Evolutionary conservation across 2,888 invertebrate species (phyloP).

Genomic region (Pammene fasciana): DNA sequence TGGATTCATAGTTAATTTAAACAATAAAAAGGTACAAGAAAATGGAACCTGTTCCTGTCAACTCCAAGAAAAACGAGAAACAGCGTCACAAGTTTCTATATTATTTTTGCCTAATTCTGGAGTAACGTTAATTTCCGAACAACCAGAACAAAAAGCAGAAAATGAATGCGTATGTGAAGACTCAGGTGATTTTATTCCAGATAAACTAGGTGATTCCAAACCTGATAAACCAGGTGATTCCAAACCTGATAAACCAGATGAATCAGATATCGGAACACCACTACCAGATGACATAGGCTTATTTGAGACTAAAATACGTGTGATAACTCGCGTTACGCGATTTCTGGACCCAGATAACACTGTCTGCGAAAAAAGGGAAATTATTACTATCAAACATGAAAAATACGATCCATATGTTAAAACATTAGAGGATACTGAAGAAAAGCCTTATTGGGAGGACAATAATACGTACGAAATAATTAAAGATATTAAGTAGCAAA

Average conservation of each 20-base stretch:
- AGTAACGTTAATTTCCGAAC: not conserved
- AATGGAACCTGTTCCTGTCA: not conserved
- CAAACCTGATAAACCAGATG: too few species aligned
- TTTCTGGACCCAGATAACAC: slow-evolving; percentile 1
- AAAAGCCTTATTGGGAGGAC: not conserved
- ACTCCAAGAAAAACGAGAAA: not conserved
- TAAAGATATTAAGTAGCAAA: not conserved
- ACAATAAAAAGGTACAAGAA: not conserved
- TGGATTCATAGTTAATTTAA: not conserved
- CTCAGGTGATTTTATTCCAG: not conserved
- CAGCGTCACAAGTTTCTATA: not conserved
- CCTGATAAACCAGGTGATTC: too few species aligned
- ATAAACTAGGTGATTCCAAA: not conserved
- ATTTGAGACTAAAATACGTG: slow-evolving; percentile 1
- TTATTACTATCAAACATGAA: slow-evolving; percentile 45
- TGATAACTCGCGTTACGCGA: slow-evolving; percentile 7
- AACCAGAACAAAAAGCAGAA: not conserved
- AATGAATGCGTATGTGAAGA: too few species aligned
- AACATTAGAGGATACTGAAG: not conserved
- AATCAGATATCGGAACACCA: not conserved
- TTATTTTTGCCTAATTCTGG: not conserved
- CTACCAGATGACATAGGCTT: not conserved
- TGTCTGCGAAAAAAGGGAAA: slow-evolving; percentile 9
- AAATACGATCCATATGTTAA: not conserved
- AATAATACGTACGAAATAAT: not conserved